Percentiles rank a stretch among this genome's conserved stretches.
These are phyloP conservation scores for Todiramphus chloris DNA, from an alignment of 2,113 vertebrate genomes.

Conservation along the genomic window DNA sequence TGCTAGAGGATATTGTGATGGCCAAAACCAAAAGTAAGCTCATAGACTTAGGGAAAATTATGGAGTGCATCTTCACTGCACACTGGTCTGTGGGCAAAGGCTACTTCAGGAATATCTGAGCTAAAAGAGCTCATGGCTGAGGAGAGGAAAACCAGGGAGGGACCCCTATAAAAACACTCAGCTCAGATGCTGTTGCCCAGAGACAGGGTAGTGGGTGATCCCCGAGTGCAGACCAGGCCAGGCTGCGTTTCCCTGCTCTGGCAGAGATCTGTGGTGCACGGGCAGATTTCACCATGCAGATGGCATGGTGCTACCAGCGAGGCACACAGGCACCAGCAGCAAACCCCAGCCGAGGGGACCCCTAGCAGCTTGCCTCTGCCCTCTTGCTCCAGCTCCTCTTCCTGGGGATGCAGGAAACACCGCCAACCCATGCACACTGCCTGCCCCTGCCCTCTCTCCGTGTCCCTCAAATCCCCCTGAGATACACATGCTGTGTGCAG, in stretches of 20 bases:
- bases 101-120: not conserved
- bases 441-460: not conserved
- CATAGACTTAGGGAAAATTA: not conserved
- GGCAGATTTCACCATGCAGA: not conserved
- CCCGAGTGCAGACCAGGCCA: not conserved
- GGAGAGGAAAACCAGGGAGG: not conserved
- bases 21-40: not conserved
- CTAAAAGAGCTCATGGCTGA: not conserved
- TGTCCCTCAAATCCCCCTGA: not conserved
- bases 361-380: not conserved
- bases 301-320: fast-evolving
- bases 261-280: not conserved
- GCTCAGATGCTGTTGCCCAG: not conserved
- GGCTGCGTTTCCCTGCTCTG: not conserved
- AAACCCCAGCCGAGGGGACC: not conserved
- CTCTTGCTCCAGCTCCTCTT: not conserved
- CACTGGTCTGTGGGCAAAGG: not conserved
- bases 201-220: not conserved
- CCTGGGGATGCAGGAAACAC: not conserved
- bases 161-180: not conserved
- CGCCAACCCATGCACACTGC: not conserved
- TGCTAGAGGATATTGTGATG: not conserved
- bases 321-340: not conserved
- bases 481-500: not conserved
- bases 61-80: not conserved